A percentile compares a stretch with the other conserved stretches of the same genome.
Evolutionary conservation across 2,797 vertebrate species (phyloP).

Genomic region (Pygocentrus nattereri): DNA sequence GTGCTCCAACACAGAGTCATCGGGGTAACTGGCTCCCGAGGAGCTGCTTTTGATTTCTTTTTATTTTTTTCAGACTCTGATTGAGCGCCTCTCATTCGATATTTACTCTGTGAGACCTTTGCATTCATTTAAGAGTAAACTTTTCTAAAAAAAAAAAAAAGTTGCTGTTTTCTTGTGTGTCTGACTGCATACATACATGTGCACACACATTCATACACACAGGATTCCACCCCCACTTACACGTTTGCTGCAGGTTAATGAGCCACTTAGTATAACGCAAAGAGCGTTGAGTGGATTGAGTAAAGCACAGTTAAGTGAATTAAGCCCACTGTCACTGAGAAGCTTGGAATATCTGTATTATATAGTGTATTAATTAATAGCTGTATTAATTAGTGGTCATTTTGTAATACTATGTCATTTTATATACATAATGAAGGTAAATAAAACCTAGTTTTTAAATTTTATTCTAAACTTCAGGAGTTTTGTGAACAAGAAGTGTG

Average conservation of each 20-base stretch:
- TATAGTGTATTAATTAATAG: no score
- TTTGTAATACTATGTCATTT: no score
- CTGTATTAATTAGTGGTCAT: no score
- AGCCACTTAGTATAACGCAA: background rate
- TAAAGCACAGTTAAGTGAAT: no score
- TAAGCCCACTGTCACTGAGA: no score
- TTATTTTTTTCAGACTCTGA: constrained; percentile 56
- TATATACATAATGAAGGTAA: no score
- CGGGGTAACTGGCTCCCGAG: constrained; percentile 76
- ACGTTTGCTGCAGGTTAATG: constrained; percentile 2
- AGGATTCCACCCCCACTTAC: background rate
- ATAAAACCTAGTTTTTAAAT: no score
- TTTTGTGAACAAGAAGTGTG: no score
- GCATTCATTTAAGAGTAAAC: constrained; percentile 76
- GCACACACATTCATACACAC: background rate
- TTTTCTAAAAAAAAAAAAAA: constrained; percentile 55
- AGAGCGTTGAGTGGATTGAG: background rate
- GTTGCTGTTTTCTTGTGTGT: background rate
- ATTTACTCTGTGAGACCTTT: constrained; percentile 80
- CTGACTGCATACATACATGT: background rate
- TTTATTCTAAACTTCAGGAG: no score
- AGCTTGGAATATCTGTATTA: no score
- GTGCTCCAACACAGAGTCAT: constrained; percentile 66
- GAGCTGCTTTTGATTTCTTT: constrained; percentile 76
- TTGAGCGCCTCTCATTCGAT: constrained; percentile 80